A percentile compares a stretch with the other conserved stretches of the same genome.
phyloP scores from a whole-genome alignment of 2,888 invertebrate species.

The Dolichomitus sp. region DNA sequence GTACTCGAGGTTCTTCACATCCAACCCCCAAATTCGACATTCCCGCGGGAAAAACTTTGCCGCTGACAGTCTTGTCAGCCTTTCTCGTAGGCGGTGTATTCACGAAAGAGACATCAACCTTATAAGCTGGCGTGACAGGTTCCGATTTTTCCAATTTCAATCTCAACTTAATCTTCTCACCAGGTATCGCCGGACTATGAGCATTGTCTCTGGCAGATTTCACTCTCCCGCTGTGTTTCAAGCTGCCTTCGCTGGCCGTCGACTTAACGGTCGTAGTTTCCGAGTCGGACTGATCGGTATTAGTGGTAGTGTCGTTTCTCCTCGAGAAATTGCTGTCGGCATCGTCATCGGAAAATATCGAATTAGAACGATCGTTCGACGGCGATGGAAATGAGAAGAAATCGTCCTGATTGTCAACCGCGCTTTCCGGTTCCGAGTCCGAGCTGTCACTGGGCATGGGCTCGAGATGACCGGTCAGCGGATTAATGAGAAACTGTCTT shows the following conservation, averaged over 20 bases:
- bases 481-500: conserved; percentile 95
- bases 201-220: conserved; percentile 83
- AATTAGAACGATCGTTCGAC: conserved; percentile 87
- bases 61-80: conserved; percentile 86
- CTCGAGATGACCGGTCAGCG: conserved; percentile 95
- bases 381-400: conserved; percentile 86
- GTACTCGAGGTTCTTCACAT: conserved; percentile 92
- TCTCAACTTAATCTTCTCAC: conserved; percentile 93
- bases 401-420: conserved; percentile 85
- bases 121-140: conserved; percentile 92
- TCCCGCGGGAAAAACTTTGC: conserved; percentile 86
- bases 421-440: conserved; percentile 87
- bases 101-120: conserved; percentile 93
- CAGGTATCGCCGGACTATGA: conserved; percentile 85
- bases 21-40: conserved; percentile 74
- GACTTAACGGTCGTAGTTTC: conserved; percentile 87
- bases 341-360: conserved; percentile 89
- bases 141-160: conserved; percentile 95
- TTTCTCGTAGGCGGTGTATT: conserved; percentile 86
- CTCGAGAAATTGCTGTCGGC: conserved; percentile 88
- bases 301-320: conserved; percentile 86
- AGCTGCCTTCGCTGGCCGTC: conserved; percentile 88
- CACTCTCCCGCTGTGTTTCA: conserved; percentile 84
- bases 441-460: conserved; percentile 91
- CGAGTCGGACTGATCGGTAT: conserved; percentile 88